These are phyloP conservation scores for Tapirus indicus DNA, from an alignment of 2,797 vertebrate species.

Conservation along the genomic window DNA sequence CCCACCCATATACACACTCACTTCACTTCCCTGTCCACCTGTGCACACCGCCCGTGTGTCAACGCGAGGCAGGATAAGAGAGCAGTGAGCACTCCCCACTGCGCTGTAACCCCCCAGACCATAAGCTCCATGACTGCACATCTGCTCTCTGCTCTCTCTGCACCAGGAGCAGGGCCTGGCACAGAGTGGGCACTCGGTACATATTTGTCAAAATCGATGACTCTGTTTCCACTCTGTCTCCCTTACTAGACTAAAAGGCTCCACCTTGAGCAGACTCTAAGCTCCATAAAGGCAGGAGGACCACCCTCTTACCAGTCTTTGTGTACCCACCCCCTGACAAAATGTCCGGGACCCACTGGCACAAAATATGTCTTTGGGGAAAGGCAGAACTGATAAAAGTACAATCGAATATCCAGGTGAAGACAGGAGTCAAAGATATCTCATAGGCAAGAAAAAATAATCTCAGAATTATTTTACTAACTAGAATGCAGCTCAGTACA, in stretches of 20 bases:
- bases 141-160: neutral
- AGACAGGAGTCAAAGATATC: neutral
- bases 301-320: neutral
- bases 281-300: too few relatives aligned
- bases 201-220: neutral
- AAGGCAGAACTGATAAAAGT: neutral
- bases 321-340: neutral
- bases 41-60: fast-evolving
- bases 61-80: constrained; percentile 68
- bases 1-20: neutral
- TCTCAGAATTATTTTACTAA: neutral
- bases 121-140: too few relatives aligned
- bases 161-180: neutral
- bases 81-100: neutral
- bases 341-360: neutral
- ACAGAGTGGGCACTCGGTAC: neutral
- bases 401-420: neutral
- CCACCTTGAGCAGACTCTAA: neutral
- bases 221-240: neutral
- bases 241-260: neutral
- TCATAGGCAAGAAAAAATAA: neutral
- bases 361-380: neutral
- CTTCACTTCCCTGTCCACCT: neutral
- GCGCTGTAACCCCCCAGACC: neutral
- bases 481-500: neutral